Evolutionary conservation across 2,888 invertebrate species (phyloP), one percentile per base, ranked within the genome.

Genomic region (Sinopyrophorus schimmeli): DNA sequence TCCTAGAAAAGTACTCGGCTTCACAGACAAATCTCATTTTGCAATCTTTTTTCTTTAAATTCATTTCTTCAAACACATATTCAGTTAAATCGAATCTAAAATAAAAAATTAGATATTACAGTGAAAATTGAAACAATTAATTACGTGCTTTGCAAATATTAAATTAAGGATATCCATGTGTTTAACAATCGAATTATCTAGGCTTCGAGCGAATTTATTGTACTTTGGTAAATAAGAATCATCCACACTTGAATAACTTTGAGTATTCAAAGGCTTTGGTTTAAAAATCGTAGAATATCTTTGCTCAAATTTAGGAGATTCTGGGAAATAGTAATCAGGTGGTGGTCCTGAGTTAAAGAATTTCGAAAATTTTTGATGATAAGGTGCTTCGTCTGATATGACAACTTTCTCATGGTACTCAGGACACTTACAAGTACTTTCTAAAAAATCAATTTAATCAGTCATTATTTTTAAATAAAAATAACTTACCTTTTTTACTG

Each of bases 1-100:
- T 51, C 46, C 70, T 71, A 1, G 76, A 71, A 16, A 70, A 72
- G 53, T 73, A 75, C 54, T 78, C 75, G 60, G 76, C 73, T 67
- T 77, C 76, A 49, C 79, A 79, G 5, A 78, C 70, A 56, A 79
- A 77, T 47, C 76, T 74, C 49, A 70, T 74, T 52, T 74, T 76
- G 46, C 79, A 79, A 3, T 70, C 69, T 5, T 64, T 63, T 11
- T 59, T 56, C 12, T 63, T 64, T 15, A 73, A 53, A 4, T 67
- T 62, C 69, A 72, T 69, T 16, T 64, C 59, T 20, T 65, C 58
- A 39, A 73, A 68, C 18, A 65, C 66, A 5, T 59, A 56, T 26
- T 71, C 70, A 2, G 69, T 69, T 28, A 63, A 26, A 54, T 72
- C 70, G 23, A 64, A 54, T 21, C 69, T 71, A 43, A 53, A 67